A percentile compares a stretch with the other conserved stretches of the same genome.
These are phyloP conservation scores for Calameuta idolon DNA, from an alignment of 2,888 invertebrate species.

Conservation along the genomic window DNA sequence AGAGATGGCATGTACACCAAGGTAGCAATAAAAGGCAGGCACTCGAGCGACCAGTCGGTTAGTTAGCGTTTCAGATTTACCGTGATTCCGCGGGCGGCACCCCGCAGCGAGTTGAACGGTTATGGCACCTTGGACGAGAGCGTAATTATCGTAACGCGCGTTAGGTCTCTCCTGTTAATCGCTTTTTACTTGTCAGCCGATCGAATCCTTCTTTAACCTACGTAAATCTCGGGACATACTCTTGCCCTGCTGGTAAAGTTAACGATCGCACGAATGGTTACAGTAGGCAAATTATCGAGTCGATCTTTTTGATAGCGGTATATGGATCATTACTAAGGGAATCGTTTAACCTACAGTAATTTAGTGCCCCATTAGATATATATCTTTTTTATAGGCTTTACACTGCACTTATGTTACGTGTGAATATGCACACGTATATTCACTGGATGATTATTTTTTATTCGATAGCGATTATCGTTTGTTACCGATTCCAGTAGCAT, in stretches of 20 bases:
- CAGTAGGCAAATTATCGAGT: neutral
- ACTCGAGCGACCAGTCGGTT: conserved; percentile 41
- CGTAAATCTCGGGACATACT: conserved; percentile 7
- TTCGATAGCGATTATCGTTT: neutral
- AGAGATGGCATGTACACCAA: conserved; percentile 10
- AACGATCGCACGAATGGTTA: neutral
- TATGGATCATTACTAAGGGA: neutral
- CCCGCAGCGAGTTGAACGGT: conserved; percentile 47
- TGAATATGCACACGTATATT: neutral
- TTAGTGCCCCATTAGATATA: neutral
- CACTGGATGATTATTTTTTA: neutral
- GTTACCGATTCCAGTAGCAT: neutral
- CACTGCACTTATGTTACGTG: neutral
- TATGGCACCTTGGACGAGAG: conserved; percentile 47
- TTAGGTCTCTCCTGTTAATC: conserved; percentile 42
- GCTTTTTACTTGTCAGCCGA: conserved; percentile 33
- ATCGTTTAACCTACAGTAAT: neutral
- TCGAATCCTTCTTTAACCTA: conserved; percentile 9
- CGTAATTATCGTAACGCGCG: conserved; percentile 54
- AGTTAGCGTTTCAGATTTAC: conserved; percentile 39
- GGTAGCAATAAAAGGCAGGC: conserved; percentile 39
- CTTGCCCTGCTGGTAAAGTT: neutral
- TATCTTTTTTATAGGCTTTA: neutral
- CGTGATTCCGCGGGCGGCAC: conserved; percentile 42
- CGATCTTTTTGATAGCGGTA: neutral